These are phyloP conservation scores for Scaptomyza reducta DNA, from an alignment of 2,888 invertebrate species.

Conservation along the genomic window DNA sequence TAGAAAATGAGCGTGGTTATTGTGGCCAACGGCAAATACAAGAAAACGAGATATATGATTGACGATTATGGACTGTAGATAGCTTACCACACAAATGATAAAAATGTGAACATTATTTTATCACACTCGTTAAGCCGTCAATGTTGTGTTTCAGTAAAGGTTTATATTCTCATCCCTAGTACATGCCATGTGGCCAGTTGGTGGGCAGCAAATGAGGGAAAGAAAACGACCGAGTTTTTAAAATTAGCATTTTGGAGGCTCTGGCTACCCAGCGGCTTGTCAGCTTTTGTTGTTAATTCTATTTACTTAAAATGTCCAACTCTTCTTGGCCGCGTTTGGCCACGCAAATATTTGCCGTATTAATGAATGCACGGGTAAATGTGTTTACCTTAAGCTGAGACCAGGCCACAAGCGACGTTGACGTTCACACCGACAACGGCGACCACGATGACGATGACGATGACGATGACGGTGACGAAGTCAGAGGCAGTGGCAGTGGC, in stretches of 20 bases:
- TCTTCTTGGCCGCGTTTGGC: constrained; percentile 57
- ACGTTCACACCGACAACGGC: constrained; percentile 3
- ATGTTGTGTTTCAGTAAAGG: constrained; percentile 41
- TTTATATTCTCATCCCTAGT: constrained; percentile 6
- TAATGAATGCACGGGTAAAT: constrained; percentile 78
- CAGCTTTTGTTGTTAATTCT: constrained; percentile 78
- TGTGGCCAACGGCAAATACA: not conserved
- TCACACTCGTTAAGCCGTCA: constrained; percentile 44
- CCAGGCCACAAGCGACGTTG: constrained; percentile 33
- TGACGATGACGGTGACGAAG: constrained; percentile 5
- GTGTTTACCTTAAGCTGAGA: constrained; percentile 67
- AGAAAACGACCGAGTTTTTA: constrained; percentile 28
- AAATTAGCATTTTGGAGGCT: constrained; percentile 23
- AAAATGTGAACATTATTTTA: constrained; percentile 34
- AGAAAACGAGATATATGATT: not conserved
- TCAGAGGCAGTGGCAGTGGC: constrained; percentile 8
- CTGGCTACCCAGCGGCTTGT: constrained; percentile 40
- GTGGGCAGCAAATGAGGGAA: constrained; percentile 15
- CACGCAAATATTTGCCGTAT: constrained; percentile 71
- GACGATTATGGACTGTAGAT: not conserved
- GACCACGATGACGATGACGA: not conserved
- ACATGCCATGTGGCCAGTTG: constrained; percentile 19
- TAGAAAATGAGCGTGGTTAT: not conserved
- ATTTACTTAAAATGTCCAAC: constrained; percentile 72
- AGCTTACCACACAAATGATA: not conserved